A percentile compares a stretch with the other conserved stretches of the same genome.
Evolutionary conservation across 2,113 vertebrate genomes (phyloP).

Genomic region (Periophthalmodon schlosseri): DNA sequence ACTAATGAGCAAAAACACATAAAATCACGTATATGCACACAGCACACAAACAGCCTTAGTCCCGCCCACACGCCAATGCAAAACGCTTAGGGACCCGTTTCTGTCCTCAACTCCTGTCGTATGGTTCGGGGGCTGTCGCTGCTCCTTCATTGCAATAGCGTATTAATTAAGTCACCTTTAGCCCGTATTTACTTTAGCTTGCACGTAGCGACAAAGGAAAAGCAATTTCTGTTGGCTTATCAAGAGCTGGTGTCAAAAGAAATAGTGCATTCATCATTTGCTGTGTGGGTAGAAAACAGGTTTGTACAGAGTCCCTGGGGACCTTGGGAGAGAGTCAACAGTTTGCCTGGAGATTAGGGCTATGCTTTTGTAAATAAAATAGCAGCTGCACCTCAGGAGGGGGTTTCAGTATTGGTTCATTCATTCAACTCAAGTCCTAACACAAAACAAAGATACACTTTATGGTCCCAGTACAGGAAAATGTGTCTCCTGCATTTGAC

Average conservation of each 20-base stretch:
- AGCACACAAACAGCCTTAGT: not conserved
- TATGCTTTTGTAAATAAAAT: not conserved
- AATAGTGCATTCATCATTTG: slow-evolving; percentile 20
- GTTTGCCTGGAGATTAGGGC: not conserved
- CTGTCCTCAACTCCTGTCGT: slow-evolving; percentile 29
- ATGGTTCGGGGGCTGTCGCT: slow-evolving; percentile 37
- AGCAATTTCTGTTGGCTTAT: slow-evolving; percentile 8
- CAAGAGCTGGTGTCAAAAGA: slow-evolving; percentile 14
- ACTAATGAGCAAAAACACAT: slow-evolving; percentile 28
- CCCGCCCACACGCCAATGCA: not conserved
- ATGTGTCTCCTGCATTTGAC: no score
- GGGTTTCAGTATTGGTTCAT: not conserved
- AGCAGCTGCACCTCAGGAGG: not conserved
- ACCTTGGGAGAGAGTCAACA: slow-evolving; percentile 1
- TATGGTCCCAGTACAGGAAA: no score
- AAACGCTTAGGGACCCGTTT: slow-evolving; percentile 23
- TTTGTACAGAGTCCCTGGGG: slow-evolving; percentile 9
- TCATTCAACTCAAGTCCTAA: not conserved
- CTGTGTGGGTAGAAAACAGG: not conserved
- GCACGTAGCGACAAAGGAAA: slow-evolving; percentile 19
- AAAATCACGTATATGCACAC: slow-evolving; percentile 13
- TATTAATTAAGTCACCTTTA: slow-evolving; percentile 41
- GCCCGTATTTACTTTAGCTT: slow-evolving; percentile 35
- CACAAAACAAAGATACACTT: not conserved
- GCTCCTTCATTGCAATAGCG: slow-evolving; percentile 10